Conservation (phyloP, 2,797 vertebrate species). For the Darevskia nairensis region DNA sequence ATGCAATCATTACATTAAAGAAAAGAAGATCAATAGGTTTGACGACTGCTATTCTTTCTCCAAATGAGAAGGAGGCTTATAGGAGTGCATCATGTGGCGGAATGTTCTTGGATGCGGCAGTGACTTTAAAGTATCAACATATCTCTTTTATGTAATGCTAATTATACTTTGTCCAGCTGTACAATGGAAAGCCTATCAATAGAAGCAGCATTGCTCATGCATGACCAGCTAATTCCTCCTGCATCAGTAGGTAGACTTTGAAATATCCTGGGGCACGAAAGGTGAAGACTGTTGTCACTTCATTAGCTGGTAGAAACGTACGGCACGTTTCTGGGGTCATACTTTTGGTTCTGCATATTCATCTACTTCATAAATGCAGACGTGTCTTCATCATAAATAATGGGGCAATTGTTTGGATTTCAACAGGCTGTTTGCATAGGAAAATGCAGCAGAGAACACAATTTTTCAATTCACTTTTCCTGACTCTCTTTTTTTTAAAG, state of each 20-base stretch:
- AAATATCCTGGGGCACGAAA: constrained; percentile 52
- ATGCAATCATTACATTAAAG: not conserved
- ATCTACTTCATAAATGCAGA: constrained; percentile 43
- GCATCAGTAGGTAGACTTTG: constrained; percentile 50
- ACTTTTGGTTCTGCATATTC: not conserved
- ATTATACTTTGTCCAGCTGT: constrained; percentile 31
- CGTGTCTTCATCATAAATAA: constrained; percentile 12
- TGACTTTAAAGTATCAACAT: constrained; percentile 21
- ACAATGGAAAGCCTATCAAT: constrained; percentile 56
- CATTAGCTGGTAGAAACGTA: constrained; percentile 14
- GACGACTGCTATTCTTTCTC: constrained; percentile 38
- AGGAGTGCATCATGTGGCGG: not conserved
- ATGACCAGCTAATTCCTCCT: constrained; percentile 63
- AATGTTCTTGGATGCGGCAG: constrained; percentile 26
- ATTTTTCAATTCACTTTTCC: not conserved
- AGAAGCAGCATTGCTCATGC: constrained; percentile 40
- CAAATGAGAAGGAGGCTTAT: constrained; percentile 1
- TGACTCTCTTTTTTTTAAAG: not conserved
- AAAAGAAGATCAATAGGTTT: constrained; percentile 25
- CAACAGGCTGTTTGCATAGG: constrained; percentile 19
- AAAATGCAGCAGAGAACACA: not conserved
- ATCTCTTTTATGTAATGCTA: constrained; percentile 53
- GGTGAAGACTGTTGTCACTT: constrained; percentile 51
- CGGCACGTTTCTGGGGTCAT: constrained; percentile 35
- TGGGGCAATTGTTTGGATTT: constrained; percentile 33